Percentiles rank a stretch among this genome's conserved stretches.
Evolutionary conservation across 2,113 vertebrate species (phyloP).

Genomic region (Illadopsis cleaveri): DNA sequence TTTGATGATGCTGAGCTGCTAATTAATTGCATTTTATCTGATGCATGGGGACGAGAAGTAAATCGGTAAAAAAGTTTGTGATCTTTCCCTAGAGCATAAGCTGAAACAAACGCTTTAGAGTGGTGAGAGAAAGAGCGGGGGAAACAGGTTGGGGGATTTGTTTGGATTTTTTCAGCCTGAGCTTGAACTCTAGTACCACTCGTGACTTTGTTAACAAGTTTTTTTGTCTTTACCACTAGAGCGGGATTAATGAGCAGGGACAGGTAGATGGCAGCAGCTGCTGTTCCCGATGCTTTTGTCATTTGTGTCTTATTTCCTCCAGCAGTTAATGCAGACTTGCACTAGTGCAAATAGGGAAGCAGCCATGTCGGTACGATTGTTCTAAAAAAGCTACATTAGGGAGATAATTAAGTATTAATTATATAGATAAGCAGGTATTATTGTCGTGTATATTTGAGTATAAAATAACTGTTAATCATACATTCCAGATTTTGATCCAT

Average conservation of each 20-base stretch:
- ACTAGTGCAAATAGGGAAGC: not conserved
- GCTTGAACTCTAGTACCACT: fast-evolving
- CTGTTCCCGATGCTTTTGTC: fast-evolving
- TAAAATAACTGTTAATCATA: not conserved
- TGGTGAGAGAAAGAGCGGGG: fast-evolving
- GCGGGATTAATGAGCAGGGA: not conserved
- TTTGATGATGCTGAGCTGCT: not conserved
- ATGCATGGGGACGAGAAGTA: not conserved
- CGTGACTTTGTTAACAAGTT: not conserved
- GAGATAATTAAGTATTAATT: not conserved
- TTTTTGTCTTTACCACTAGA: fast-evolving
- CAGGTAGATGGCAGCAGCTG: not conserved
- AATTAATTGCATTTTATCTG: not conserved
- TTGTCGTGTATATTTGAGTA: not conserved
- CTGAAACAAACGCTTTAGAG: fast-evolving
- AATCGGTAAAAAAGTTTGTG: not conserved
- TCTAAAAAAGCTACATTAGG: not conserved
- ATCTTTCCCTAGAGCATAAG: not conserved
- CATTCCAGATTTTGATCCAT: not conserved
- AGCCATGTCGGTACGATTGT: fast-evolving
- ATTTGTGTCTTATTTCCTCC: not conserved
- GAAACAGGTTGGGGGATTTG: fast-evolving
- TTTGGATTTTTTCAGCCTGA: not conserved
- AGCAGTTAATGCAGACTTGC: not conserved
- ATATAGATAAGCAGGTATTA: not conserved